phyloP scores from a whole-genome alignment of 2,888 invertebrate genomes.

The Congeria kusceri region DNA sequence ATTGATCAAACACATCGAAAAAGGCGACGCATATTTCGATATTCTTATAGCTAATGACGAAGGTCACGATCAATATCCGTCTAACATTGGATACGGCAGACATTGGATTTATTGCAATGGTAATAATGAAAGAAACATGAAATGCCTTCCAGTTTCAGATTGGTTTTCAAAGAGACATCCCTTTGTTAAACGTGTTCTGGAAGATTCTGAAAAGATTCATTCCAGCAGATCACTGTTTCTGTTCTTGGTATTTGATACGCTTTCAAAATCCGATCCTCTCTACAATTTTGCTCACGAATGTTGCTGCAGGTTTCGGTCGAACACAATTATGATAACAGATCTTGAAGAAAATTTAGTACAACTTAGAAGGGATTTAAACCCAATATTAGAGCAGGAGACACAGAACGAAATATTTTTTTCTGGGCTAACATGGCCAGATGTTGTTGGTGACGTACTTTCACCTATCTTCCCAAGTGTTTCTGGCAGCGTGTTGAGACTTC shows the following conservation, averaged over 20 bases:
- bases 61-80: too few relatives aligned
- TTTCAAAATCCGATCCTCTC: background rate
- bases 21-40: background rate
- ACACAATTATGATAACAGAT: background rate
- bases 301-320: background rate
- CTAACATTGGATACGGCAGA: background rate
- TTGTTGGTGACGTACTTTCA: background rate
- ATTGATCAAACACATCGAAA: background rate
- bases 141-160: background rate
- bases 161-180: background rate
- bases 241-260: background rate
- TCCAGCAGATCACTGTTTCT: background rate
- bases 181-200: background rate
- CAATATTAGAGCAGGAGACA: background rate
- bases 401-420: background rate
- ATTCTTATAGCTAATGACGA: background rate
- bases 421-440: background rate
- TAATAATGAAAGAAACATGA: background rate
- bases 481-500: background rate
- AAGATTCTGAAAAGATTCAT: background rate
- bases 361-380: background rate
- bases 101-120: slow-evolving; percentile 3
- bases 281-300: background rate
- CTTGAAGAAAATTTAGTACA: background rate
- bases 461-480: background rate